Conservation (phyloP, 2,797 vertebrate genomes). For the Paguma larvata region DNA sequence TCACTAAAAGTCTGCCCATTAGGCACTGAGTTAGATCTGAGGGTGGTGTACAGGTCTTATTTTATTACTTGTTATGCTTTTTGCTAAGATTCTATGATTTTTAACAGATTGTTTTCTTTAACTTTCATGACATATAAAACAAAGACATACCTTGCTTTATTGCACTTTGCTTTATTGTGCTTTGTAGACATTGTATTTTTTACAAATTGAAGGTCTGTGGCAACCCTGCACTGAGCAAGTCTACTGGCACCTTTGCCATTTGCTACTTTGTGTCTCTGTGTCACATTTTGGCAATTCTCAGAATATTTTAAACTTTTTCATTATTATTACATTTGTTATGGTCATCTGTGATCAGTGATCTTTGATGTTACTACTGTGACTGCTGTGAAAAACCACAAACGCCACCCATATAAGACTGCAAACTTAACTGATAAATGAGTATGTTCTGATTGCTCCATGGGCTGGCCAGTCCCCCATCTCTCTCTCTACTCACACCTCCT, state of each 20-base stretch:
- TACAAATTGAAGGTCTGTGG: background rate
- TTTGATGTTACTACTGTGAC: background rate
- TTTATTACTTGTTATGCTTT: conserved; percentile 20
- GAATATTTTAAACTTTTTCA: background rate
- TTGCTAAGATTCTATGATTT: conserved; percentile 29
- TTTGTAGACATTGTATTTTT: background rate
- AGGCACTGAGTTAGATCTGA: background rate
- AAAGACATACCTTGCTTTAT: background rate
- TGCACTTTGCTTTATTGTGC: background rate
- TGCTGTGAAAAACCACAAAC: background rate
- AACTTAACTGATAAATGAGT: background rate
- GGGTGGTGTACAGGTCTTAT: background rate
- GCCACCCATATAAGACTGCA: background rate
- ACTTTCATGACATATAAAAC: background rate
- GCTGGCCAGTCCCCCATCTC: background rate
- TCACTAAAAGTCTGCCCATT: background rate
- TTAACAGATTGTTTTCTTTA: conserved; percentile 8
- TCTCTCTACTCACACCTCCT: background rate
- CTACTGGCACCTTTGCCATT: background rate
- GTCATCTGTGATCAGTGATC: background rate
- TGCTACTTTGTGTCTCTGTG: background rate
- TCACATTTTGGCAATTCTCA: background rate
- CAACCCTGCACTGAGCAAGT: background rate
- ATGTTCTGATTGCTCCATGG: background rate
- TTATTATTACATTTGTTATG: background rate